Percentiles rank a stretch among this genome's conserved stretches.
Evolutionary conservation across 2,113 vertebrate genomes (phyloP).

Genomic region (Thryonomys swinderianus): DNA sequence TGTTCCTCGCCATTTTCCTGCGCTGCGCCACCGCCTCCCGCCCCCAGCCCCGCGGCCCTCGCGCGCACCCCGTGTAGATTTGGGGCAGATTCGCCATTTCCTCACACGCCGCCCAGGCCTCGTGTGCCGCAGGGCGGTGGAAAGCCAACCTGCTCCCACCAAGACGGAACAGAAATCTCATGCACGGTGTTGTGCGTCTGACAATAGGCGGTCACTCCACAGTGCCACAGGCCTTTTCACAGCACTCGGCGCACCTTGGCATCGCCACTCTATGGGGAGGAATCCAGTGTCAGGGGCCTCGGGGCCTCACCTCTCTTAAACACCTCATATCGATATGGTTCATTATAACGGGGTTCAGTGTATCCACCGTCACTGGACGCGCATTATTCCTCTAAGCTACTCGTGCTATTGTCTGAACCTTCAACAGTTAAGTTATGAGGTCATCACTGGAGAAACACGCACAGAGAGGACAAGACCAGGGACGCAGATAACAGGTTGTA

Average conservation of each 20-base stretch:
- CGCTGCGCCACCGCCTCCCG: too few relatives aligned
- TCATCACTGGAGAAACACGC: not conserved
- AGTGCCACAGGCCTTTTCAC: not conserved
- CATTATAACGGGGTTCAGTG: not conserved
- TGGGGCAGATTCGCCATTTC: too few relatives aligned
- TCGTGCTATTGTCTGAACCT: not conserved
- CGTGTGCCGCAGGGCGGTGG: not conserved
- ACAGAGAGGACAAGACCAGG: not conserved
- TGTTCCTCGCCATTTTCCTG: too few relatives aligned
- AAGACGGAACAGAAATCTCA: not conserved
- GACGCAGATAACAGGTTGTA: not conserved
- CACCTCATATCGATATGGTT: not conserved
- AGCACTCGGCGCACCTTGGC: not conserved
- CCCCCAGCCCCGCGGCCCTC: too few relatives aligned
- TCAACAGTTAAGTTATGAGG: not conserved
- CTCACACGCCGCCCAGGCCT: not conserved
- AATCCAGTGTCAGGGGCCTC: not conserved
- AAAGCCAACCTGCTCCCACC: not conserved
- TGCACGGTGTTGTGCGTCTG: not conserved
- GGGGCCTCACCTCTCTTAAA: not conserved
- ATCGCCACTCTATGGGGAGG: not conserved
- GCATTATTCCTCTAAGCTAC: not conserved
- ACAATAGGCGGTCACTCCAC: not conserved
- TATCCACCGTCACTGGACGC: not conserved
- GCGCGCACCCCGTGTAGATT: too few relatives aligned